Evolutionary conservation across 1,140 invertebrate genomes (phyloP).

Genomic region (Drosophila eugracilis): DNA sequence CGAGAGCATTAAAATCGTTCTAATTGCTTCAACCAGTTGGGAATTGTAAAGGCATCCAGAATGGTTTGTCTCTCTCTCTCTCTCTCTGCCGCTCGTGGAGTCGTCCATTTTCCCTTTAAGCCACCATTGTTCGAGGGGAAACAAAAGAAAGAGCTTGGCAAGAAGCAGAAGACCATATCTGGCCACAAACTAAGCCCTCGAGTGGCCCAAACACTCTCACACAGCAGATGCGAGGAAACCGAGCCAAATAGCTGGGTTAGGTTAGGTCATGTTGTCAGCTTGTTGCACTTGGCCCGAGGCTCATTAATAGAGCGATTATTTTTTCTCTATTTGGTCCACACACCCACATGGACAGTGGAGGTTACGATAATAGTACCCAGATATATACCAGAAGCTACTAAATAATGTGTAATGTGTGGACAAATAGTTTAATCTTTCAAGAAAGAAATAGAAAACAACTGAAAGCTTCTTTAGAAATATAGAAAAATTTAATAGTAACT

Average conservation of each 20-base stretch:
- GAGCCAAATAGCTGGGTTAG: conserved; percentile 51
- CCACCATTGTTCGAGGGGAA: conserved; percentile 22
- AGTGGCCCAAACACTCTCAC: conserved; percentile 18
- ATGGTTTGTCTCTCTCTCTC: conserved; percentile 9
- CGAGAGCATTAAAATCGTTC: conserved; percentile 28
- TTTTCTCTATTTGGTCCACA: conserved; percentile 43
- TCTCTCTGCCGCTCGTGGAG: no score
- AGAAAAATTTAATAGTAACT: no score
- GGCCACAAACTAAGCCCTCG: conserved; percentile 36
- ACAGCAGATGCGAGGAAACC: conserved; percentile 17
- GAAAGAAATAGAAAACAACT: no score
- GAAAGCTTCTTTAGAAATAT: not conserved
- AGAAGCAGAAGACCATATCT: conserved; percentile 10
- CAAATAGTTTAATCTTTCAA: no score
- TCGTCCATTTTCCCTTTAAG: not conserved
- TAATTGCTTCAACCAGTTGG: conserved; percentile 50
- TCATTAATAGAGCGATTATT: conserved; percentile 83
- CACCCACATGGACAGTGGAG: conserved; percentile 25
- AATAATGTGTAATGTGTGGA: no score
- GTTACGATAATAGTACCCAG: not conserved
- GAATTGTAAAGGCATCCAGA: conserved; percentile 20
- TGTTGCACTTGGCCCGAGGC: conserved; percentile 82
- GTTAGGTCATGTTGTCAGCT: conserved; percentile 78
- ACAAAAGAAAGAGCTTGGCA: conserved; percentile 23
- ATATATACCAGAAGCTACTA: no score